A percentile compares a stretch with the other conserved stretches of the same genome.
These are phyloP conservation scores for Diceros bicornis DNA, from an alignment of 2,797 vertebrate genomes.

Conservation along the genomic window DNA sequence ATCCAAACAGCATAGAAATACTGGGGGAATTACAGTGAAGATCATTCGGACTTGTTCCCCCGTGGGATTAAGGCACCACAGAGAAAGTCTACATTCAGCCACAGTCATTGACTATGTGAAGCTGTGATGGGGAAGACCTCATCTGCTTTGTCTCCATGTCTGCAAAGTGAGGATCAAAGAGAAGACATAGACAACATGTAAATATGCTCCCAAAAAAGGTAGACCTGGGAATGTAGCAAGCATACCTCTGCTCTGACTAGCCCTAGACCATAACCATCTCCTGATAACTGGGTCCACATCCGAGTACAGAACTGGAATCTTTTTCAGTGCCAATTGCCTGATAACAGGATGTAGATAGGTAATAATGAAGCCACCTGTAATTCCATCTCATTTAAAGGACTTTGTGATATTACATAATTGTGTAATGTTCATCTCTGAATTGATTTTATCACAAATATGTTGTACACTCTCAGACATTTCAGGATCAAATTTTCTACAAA, in stretches of 20 bases:
- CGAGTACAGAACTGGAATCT: accelerated
- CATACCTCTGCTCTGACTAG: accelerated
- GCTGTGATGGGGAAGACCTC: no score
- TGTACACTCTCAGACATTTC: not conserved
- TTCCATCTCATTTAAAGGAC: not conserved
- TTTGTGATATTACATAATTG: not conserved
- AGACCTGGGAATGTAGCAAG: accelerated
- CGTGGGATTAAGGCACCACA: no score
- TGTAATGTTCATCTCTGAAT: not conserved
- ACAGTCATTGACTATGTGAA: accelerated
- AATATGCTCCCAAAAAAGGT: accelerated
- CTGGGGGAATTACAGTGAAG: no score
- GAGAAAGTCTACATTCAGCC: accelerated
- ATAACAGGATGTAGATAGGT: accelerated
- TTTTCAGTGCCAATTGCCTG: accelerated
- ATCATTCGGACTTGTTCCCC: no score
- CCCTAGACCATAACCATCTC: accelerated
- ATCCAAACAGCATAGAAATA: no score
- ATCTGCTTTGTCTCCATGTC: accelerated
- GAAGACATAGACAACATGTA: accelerated
- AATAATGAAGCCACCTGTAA: accelerated
- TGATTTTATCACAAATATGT: not conserved
- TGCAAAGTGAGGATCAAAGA: no score
- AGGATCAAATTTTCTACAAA: no score
- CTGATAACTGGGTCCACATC: not conserved